A percentile compares a stretch with the other conserved stretches of the same genome.
Conservation (phyloP, 2,113 vertebrate genomes). For the Laticauda colubrina region DNA sequence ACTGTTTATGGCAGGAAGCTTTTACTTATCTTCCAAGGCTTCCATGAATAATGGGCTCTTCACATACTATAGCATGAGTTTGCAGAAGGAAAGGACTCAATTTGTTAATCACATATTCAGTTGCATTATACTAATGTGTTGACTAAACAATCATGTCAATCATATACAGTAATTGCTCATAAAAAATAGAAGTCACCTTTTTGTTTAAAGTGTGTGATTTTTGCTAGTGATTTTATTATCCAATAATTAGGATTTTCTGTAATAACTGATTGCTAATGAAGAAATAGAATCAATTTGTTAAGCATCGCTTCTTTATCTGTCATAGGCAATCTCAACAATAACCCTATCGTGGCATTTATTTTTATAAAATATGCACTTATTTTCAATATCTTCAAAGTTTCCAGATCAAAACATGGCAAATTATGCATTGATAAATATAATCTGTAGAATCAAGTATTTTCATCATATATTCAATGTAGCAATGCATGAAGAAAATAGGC, state of each 20-base stretch:
- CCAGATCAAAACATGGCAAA: neutral
- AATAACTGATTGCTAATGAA: neutral
- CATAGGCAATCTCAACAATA: neutral
- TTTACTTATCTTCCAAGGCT: neutral
- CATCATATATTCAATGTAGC: neutral
- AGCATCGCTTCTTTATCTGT: neutral
- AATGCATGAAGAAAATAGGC: neutral
- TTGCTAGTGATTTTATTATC: neutral
- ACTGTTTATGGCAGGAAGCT: neutral
- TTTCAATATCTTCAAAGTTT: neutral
- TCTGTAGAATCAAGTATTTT: neutral
- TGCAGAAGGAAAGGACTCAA: neutral
- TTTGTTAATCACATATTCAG: neutral
- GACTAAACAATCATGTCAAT: neutral
- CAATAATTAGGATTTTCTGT: neutral
- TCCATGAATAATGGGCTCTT: neutral
- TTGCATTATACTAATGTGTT: neutral
- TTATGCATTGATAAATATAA: neutral
- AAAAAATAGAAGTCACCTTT: neutral
- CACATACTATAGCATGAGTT: neutral
- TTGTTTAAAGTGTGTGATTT: neutral
- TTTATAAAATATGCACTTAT: neutral
- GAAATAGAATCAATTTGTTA: neutral
- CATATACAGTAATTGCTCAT: neutral
- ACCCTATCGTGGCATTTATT: neutral